Percentiles rank a stretch among this genome's conserved stretches.
Evolutionary conservation across 2,113 vertebrate species (phyloP).

Genomic region (Kryptolebias marmoratus): DNA sequence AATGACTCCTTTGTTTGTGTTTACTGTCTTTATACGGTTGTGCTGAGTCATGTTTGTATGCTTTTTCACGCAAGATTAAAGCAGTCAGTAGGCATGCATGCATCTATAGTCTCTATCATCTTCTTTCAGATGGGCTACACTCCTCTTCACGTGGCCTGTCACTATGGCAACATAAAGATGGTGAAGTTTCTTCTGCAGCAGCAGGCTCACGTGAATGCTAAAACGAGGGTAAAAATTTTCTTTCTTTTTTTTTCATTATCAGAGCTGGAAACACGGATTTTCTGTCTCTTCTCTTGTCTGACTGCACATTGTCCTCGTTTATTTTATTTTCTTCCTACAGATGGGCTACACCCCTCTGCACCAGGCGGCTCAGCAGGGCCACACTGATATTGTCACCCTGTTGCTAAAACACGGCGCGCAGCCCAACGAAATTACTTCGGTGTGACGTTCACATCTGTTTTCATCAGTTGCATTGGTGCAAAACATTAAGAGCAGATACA

Average conservation of each 20-base stretch:
- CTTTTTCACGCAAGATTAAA: constrained; percentile 4
- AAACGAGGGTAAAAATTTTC: constrained; percentile 87
- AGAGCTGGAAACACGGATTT: not conserved
- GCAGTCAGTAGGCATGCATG: constrained; percentile 6
- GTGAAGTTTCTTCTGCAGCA: constrained; percentile 97
- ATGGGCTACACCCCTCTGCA: constrained; percentile 95
- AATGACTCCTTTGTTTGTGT: not conserved
- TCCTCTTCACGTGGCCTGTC: constrained; percentile 93
- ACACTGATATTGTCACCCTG: constrained; percentile 93
- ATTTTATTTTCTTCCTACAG: constrained; percentile 66
- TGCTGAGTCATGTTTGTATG: not conserved
- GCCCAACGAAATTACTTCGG: constrained; percentile 92
- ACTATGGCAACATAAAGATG: constrained; percentile 98
- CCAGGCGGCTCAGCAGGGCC: constrained; percentile 96
- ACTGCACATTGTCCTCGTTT: not conserved
- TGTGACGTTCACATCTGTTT: constrained; percentile 69
- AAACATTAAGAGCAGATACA: not conserved
- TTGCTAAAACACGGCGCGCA: constrained; percentile 91
- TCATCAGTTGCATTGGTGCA: not conserved
- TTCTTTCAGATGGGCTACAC: constrained; percentile 93
- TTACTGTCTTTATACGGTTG: not conserved
- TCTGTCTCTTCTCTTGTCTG: not conserved
- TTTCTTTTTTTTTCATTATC: not conserved
- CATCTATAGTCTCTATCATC: constrained; percentile 12
- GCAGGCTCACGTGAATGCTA: constrained; percentile 92